Evolutionary conservation across 2,113 vertebrate genomes (phyloP).

Genomic region (Pithys albifrons): DNA sequence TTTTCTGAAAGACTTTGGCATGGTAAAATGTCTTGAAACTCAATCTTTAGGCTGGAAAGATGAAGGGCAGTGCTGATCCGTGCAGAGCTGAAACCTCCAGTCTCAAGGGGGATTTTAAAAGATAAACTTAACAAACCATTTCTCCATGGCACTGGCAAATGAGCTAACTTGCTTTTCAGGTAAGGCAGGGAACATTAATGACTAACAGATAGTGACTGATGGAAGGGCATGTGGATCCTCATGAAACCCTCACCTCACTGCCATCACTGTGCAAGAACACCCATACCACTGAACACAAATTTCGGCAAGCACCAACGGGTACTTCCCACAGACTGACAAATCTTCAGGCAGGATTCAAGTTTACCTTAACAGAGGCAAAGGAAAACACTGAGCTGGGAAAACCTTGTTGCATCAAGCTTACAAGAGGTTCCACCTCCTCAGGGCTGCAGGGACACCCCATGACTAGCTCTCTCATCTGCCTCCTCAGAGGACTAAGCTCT

Average conservation of each 20-base stretch:
- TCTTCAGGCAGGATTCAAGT: neutral
- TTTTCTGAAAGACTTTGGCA: neutral
- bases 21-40: neutral
- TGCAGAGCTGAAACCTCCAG: neutral
- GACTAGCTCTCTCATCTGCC: neutral
- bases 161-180: constrained; percentile 17
- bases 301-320: neutral
- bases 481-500: neutral
- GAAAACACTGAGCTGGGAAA: accelerated
- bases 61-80: neutral
- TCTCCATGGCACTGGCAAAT: neutral
- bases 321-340: neutral
- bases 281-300: neutral
- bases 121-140: neutral
- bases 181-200: neutral
- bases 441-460: neutral
- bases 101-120: neutral
- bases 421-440: neutral
- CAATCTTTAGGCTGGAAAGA: neutral
- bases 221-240: neutral
- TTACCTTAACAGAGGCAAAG: neutral
- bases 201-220: neutral
- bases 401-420: neutral
- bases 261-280: neutral
- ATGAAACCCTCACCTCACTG: neutral